Evolutionary conservation across 92 coral and sea anemone genomes (phyloP), one percentile per base, ranked within the genome.

Genomic region (Palythoa grandis): DNA sequence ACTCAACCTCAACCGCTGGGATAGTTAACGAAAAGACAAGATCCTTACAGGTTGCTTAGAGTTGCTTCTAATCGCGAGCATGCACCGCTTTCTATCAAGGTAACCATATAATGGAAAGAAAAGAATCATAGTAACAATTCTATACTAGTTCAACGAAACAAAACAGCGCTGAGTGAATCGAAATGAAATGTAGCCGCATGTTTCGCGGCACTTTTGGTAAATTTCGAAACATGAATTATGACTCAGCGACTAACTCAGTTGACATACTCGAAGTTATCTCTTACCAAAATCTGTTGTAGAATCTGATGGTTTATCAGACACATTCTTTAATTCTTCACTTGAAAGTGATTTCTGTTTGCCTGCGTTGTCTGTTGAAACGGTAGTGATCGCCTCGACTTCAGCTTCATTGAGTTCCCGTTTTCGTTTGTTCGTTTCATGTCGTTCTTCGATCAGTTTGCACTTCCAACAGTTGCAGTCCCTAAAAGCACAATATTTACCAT

Each of bases 401-500:
- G 73, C 60, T 48, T 66, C 85, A 12, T 80, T 80, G n/a, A 80
- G 85, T 48, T 80, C 74, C 19, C 85, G 43, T 40, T 80, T 70
- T 2, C 74, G 74, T 23, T 65, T 80, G 60, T 80, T 80, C 20
- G 85, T 80, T 80, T 80, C 74, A 43, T 80, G 85, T 88, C 93
- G 84, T 17, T 87, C 86, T 52, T 38, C 58, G 60, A 88, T 88
- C 86, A 91, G 80, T 23, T 50, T 75, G 75, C 93, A 91, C 25
- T 67, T 54, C 70, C 86, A 82, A 52, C 91, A 87, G 66, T 40
- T 77, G 47, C 91, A 87, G 11, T 72, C 79, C 48, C 70, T 91
- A 75, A 70, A 88, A 40, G 69, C 60, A 43, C 93, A 91, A 54
- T 37, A 12, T 76, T 83, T 87, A 43, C 91, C 39, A 61, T 91